Conservation (phyloP, 2,888 invertebrate species). For the Metallyticus violacea region DNA sequence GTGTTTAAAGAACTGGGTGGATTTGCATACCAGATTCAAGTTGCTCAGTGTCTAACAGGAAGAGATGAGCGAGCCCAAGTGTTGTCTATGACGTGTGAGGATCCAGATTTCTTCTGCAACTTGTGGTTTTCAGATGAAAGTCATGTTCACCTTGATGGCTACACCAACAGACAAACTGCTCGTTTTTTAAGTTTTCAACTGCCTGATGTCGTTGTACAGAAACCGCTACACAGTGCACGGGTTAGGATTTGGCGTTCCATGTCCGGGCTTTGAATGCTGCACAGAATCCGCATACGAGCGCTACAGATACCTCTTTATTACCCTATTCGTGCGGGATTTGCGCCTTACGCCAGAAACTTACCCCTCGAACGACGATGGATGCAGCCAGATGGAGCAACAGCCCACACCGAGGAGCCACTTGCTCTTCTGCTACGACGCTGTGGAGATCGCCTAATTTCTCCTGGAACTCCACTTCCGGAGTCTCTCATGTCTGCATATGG, state of each 20-base stretch:
- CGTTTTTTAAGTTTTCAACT: no score
- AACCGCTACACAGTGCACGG: neutral
- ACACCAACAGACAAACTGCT: no score
- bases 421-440: no score
- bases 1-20: no score
- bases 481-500: neutral
- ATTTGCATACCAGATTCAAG: no score
- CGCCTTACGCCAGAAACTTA: neutral
- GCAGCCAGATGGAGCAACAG: neutral
- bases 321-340: neutral
- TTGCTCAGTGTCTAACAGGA: no score
- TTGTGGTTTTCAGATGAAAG: no score
- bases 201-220: neutral
- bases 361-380: neutral
- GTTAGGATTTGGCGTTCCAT: neutral
- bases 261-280: neutral
- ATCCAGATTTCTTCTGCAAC: no score
- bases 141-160: no score
- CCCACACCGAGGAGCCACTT: neutral
- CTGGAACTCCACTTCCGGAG: neutral
- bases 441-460: no score
- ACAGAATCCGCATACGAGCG: neutral
- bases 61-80: no score
- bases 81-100: no score
- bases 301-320: neutral